Base-by-base conservation (phyloP, 2,113 vertebrate species). In the Thamnophis sirtalis region DNA sequence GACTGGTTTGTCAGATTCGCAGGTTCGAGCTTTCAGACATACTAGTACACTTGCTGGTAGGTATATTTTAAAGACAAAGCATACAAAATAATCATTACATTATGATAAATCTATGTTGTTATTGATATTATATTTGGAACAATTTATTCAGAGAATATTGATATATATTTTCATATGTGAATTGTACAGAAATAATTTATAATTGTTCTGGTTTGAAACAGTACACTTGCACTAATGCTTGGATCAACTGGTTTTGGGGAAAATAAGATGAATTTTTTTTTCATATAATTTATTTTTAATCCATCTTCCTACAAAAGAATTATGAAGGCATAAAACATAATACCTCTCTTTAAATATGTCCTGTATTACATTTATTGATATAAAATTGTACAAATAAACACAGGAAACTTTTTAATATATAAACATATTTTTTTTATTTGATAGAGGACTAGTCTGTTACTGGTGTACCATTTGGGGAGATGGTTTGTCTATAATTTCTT, bases 11-110 rank as follows among this genome's bases (percentile, higher is more conserved):
- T 99, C 99, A 3, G 99, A 99, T 97, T 99, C 99, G 19, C 99
- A 99, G 97, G 99, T 99, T 96, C 98, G 99, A 95, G 99, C 99
- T 96, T 99, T 99, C 98, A 98, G 99, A 95, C 99, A 99, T 97
- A 99, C 99, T 93, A 99, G 98, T 97, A 99, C 99, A 0, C 97
- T 99, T 94, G 99, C 99, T 97, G 99, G 99, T 99, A 97, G 97
- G 97, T 97, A 94, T 95, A 51, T 21, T 5, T 87, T 0, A 0
- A 49, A 48, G 33, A n/a, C 3, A 26, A n/a, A 48, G 7, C 58
- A 89, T 58, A n/a, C 68, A 84, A 58, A 92, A 22, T 53, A 11
- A 38, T 63, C 15, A 17, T 91, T 86, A 60, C 21, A 60, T 33
- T 60, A 17, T 91, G 22, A 73, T 28, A 91, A 73, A 24, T 53